Base-by-base conservation (phyloP, 2,113 vertebrate genomes). In the Calyptomena viridis region DNA sequence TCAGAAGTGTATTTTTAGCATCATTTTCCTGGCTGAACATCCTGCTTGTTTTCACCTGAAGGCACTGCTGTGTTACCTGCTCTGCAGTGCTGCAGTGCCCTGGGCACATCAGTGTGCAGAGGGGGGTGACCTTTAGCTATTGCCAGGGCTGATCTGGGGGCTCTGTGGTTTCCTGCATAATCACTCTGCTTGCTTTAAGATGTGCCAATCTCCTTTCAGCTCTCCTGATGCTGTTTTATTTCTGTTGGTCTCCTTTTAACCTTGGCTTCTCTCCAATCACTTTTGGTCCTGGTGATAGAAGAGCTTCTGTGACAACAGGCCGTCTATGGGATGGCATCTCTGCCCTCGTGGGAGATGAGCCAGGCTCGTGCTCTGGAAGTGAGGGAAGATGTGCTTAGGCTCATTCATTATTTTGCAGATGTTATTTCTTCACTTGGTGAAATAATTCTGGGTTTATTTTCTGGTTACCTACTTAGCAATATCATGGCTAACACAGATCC, bases 201-300 rank as follows among this genome's bases (percentile, higher is more conserved):
- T 42, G n/a, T 86, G 78, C 79, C 92, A 68, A 19, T 77, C 72
- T 87, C 72, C 94, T 89, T 74, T 91, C 42, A 42, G 5, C 64
- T 77, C 75, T 74, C 35, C 76, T 86, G 47, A 60, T 66, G 66
- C 87, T 88, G 56, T 76, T 95, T 91, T 83, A 78, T 88, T 94
- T 96, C 85, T 77, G 49, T 78, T 89, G 72, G 72, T 96, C 79
- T 88, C 68, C 72, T 96, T 94, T 91, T 95, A 92, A 84, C 95
- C 88, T 97, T 95, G 92, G 92, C 82, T 92, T 94, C 56, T 28
- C 18, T 96, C 83, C 94, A 89, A 39, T 46, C 22, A 2, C 50
- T 80, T 85, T 46, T 84, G 67, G 50, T 87, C 20, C 75, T 71
- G 75, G n/a, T 80, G 84, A 78, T 53, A 47, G 82, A 80, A 74